phyloP scores from a whole-genome alignment of 2,113 vertebrate genomes.

The Todiramphus saurophagus region DNA sequence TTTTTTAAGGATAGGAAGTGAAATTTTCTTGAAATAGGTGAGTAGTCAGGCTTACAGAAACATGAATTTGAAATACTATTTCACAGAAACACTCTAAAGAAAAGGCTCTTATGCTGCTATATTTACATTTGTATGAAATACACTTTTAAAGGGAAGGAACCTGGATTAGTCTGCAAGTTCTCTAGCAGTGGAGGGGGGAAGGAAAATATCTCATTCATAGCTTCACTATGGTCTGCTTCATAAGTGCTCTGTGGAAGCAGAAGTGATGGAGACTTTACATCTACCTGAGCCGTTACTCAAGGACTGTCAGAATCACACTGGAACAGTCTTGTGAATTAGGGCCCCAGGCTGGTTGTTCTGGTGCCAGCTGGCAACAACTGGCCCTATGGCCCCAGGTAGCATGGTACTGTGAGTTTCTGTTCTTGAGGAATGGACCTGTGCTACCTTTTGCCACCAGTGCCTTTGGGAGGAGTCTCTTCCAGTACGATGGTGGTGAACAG shows the following conservation, averaged over 20 bases:
- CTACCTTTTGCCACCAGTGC: neutral
- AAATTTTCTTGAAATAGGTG: neutral
- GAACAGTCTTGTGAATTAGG: fast-evolving
- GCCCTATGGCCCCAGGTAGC: too few species aligned
- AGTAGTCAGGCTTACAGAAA: neutral
- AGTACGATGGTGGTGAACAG: neutral
- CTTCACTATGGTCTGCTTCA: neutral
- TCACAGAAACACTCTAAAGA: neutral
- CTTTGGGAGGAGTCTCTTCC: neutral
- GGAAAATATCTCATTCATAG: neutral
- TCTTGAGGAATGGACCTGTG: neutral
- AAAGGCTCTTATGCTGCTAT: neutral
- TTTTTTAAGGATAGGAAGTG: neutral
- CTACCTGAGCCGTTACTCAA: neutral
- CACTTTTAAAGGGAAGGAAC: neutral
- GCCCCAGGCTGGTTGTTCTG: neutral
- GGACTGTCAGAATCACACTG: neutral
- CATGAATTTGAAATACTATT: neutral
- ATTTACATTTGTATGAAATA: neutral
- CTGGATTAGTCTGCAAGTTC: neutral
- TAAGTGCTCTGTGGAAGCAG: neutral
- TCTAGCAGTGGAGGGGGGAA: neutral
- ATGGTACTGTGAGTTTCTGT: neutral
- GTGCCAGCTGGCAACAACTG: neutral
- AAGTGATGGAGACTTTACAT: neutral